A percentile compares a stretch with the other conserved stretches of the same genome.
phyloP scores from a whole-genome alignment of 2,888 invertebrate species.

The Drosophila atripex region DNA sequence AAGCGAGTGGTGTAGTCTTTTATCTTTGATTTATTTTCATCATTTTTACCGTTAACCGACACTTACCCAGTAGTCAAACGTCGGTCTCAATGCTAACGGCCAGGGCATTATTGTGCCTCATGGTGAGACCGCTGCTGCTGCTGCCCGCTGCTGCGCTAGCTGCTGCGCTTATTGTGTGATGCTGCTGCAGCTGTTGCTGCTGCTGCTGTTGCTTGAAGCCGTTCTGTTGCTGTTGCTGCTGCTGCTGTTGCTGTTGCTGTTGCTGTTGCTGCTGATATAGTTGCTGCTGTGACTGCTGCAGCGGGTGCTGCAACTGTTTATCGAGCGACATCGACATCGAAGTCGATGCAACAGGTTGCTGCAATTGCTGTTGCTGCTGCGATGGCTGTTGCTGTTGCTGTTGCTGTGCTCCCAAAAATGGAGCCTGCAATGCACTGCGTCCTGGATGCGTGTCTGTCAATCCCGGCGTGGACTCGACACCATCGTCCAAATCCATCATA shows the following conservation, averaged over 20 bases:
- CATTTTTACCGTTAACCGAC: conserved; percentile 20
- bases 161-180: conserved; percentile 75
- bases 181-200: conserved; percentile 65
- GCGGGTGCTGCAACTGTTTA: conserved; percentile 64
- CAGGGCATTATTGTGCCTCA: conserved; percentile 92
- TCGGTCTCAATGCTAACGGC: conserved; percentile 96
- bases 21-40: background rate
- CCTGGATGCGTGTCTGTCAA: conserved; percentile 83
- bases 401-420: conserved; percentile 84
- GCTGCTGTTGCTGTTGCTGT: conserved; percentile 60
- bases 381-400: conserved; percentile 61
- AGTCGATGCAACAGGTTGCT: conserved; percentile 55
- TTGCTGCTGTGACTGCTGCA: conserved; percentile 56
- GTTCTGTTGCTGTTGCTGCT: conserved; percentile 77
- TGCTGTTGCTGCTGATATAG: conserved; percentile 64
- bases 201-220: conserved; percentile 70
- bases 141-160: conserved; percentile 82
- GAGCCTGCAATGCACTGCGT: conserved; percentile 82
- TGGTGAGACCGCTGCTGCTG: conserved; percentile 87
- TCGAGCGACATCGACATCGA: conserved; percentile 44
- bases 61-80: conserved; percentile 96
- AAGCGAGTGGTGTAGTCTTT: conserved; percentile 24
- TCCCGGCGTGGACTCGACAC: conserved; percentile 86
- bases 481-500: conserved; percentile 96
- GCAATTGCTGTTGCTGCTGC: conserved; percentile 60